Percentiles rank a stretch among this genome's conserved stretches.
Conservation (phyloP, 2,888 invertebrate genomes). For the Mechanitis mazaeus region DNA sequence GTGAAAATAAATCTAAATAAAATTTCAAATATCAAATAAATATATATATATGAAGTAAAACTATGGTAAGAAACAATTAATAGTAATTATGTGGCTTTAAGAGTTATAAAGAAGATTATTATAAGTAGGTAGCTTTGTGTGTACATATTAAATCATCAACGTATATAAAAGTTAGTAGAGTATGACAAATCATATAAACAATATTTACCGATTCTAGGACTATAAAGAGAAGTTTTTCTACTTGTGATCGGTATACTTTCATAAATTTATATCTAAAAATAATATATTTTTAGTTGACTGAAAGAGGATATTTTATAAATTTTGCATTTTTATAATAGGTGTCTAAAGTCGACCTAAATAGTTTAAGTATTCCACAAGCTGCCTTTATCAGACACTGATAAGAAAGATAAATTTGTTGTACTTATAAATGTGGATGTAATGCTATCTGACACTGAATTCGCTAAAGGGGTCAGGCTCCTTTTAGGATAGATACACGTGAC, state of each 20-base stretch:
- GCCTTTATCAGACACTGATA: slow-evolving; percentile 65
- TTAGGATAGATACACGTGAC: slow-evolving; percentile 25
- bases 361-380: slow-evolving; percentile 51
- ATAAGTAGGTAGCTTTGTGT: too few relatives aligned
- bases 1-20: not conserved
- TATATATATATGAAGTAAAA: not conserved
- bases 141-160: too few relatives aligned
- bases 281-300: not conserved
- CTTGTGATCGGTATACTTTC: too few relatives aligned
- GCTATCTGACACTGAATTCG: slow-evolving; percentile 26
- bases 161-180: too few relatives aligned
- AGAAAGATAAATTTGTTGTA: slow-evolving; percentile 66
- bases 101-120: too few relatives aligned
- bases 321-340: slow-evolving; percentile 37
- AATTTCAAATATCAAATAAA: not conserved
- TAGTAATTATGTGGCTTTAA: too few relatives aligned
- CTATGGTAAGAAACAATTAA: not conserved
- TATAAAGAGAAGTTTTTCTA: too few relatives aligned
- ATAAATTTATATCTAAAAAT: slow-evolving; percentile 5
- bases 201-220: too few relatives aligned
- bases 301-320: slow-evolving; percentile 11
- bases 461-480: slow-evolving; percentile 14
- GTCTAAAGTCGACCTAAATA: slow-evolving; percentile 59
- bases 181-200: too few relatives aligned
- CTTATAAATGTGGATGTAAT: slow-evolving; percentile 40